Base-by-base conservation (phyloP, 1,140 invertebrate species). In the Drosophila cardini region DNA sequence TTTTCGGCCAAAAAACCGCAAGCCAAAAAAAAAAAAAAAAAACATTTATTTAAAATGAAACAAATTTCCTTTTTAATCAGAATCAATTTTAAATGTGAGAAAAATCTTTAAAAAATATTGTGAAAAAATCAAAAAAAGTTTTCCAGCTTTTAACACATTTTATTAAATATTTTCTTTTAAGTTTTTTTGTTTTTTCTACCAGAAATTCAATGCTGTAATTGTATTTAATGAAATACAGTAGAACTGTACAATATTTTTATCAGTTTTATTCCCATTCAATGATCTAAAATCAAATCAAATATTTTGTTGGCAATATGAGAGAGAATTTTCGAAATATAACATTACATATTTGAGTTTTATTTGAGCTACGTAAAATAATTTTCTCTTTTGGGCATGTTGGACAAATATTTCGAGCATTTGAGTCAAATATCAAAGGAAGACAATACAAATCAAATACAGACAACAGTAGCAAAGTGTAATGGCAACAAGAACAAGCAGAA, bases 371-470 rank as follows among this genome's bases (percentile, higher is more conserved):
- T 6, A 15, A 15, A 52, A 32, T 32, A 15, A 15, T 32, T 8
- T 16, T 15, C n/a, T 36, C 6, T 13, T 40, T 13, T n/a, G 34
- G 36, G 36, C n/a, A 18, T 45, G 46, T 10, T 21, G 15, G 38
- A 43, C 32, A 42, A 15, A n/a, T 18, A 43, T 64, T 11, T 32
- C 11, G n/a, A 38, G 8, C 7, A 43, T 26, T 26, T 38, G 6
- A 64, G 45, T 18, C 34, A 50, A 62, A 45, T 21, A 43, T 15
- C 32, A 36, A 21, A 45, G 34, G 13, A 26, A 57, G 13, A 52
- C 71, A 73, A 73, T 62, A 61, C 71, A 74, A 69, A 61, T 70
- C 50, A 74, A 74, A 46, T 46, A 15, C 71, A 69, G 57, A 62
- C 40, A 34, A 38, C 46, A 55, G 56, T 18, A 52, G 55, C 15